Base-by-base conservation (phyloP, 2,797 vertebrate species). In the Leuciscus waleckii region DNA sequence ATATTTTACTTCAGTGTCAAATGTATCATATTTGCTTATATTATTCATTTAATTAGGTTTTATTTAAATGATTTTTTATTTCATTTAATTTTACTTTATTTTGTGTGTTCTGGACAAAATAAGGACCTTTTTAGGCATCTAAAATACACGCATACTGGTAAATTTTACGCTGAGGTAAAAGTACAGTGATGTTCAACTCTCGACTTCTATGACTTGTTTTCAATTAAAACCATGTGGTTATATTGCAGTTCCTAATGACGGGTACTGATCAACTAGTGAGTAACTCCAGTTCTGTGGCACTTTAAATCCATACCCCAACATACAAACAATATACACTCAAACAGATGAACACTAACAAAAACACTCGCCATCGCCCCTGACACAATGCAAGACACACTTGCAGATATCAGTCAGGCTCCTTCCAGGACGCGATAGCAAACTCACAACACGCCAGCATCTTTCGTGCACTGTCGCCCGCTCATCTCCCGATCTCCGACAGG, bases 381-480 rank as follows among this genome's bases (percentile, higher is more conserved):
- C 81, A 79, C 21, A 85, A 73, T 1, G n/a, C 46, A 83, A 51
- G 49, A 35, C 26, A 71, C 74, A 58, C 71, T 68, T 63, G 63
- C 85, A 63, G 39, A 69, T 86, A 87, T 90, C 88, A 86, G 81
- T 69, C 56, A 65, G 70, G 76, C 61, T 80, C 78, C 88, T 88
- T 84, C 43, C 78, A 83, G 74, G 70, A 71, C 21, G 17, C 29
- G 87, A 84, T 88, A 85, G 87, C 69, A 43, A 88, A 83, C 82
- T 84, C 86, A 89, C 84, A 90, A 90, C 87, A 88, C 29, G 61
- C 87, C 86, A 76, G 81, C 83, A 90, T 87, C 88, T 86, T 88
- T 71, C 85, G 70, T 87, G 88, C 87, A 86, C 90, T 89, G 85
- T 83, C 88, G 80, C 87, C 75, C 75, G 8, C 87, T 13, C 81